Conservation (phyloP, 2,888 invertebrate genomes). For the Belgica antarctica region DNA sequence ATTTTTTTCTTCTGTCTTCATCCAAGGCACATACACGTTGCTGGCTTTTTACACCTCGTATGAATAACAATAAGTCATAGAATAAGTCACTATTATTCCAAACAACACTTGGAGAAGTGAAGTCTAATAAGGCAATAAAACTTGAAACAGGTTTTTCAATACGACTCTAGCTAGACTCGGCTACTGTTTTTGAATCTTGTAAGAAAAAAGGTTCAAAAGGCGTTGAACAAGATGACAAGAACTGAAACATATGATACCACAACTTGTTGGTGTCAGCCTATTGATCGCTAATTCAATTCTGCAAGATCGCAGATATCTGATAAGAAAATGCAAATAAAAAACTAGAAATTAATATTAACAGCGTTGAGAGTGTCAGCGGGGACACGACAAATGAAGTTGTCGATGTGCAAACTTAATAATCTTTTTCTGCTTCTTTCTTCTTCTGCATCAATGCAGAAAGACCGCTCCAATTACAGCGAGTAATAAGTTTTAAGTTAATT, state of each 20-base stretch:
- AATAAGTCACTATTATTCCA: constrained; percentile 35
- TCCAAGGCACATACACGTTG: no score
- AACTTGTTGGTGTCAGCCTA: constrained; percentile 21
- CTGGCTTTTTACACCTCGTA: constrained; percentile 10
- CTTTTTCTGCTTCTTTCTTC: no score
- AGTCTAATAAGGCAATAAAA: constrained; percentile 32
- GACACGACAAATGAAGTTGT: constrained; percentile 17
- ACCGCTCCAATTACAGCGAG: background rate
- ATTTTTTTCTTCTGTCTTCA: background rate
- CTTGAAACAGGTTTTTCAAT: constrained; percentile 35
- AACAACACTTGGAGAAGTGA: constrained; percentile 13
- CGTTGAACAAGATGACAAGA: background rate
- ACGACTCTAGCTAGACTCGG: constrained; percentile 22
- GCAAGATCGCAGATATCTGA: constrained; percentile 4
- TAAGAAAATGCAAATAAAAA: constrained; percentile 19
- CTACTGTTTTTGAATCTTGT: constrained; percentile 39
- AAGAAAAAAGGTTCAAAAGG: constrained; percentile 24
- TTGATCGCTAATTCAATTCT: constrained; percentile 9
- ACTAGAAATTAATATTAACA: constrained; percentile 27
- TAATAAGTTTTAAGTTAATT: constrained; percentile 5
- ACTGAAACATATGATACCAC: constrained; percentile 30
- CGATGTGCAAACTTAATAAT: constrained; percentile 5
- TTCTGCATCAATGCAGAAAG: no score
- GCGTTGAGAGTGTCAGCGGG: constrained; percentile 21
- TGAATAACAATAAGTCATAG: constrained; percentile 33